Evolutionary conservation across 2,797 vertebrate species (phyloP).

Genomic region (Hemibagrus guttatus): DNA sequence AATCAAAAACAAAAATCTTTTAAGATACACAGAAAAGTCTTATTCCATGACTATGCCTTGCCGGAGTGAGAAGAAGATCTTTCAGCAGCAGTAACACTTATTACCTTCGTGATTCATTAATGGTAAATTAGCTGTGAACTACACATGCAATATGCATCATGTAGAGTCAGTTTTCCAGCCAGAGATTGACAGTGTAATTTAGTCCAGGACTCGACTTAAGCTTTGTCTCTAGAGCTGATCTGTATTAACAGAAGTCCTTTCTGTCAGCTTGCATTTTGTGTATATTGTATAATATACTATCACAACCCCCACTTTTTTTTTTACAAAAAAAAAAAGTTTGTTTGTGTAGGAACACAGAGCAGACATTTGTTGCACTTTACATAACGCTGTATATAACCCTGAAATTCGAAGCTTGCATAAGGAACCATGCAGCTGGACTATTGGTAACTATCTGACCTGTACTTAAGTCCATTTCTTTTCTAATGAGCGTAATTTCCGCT

Average conservation of each 20-base stretch:
- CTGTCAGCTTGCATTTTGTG: background rate
- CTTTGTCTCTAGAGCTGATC: background rate
- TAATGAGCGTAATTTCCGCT: constrained; percentile 74
- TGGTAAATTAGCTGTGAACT: constrained; percentile 28
- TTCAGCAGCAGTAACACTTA: background rate
- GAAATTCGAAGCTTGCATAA: background rate
- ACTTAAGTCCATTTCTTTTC: constrained; percentile 45
- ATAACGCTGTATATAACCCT: background rate
- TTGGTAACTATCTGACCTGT: constrained; percentile 9
- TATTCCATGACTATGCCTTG: background rate
- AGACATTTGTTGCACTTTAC: background rate
- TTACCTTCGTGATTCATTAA: constrained; percentile 21
- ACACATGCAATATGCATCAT: constrained; percentile 25
- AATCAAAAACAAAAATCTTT: background rate
- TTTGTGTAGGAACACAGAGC: background rate
- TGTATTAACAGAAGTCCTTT: background rate
- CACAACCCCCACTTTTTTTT: background rate
- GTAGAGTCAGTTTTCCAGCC: constrained; percentile 23
- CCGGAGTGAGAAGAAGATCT: background rate
- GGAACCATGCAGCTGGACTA: background rate
- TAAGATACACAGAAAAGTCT: background rate
- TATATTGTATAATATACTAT: background rate
- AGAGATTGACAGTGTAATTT: constrained; percentile 27
- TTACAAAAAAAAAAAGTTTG: background rate
- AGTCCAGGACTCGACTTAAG: constrained; percentile 6